Percentiles rank a stretch among this genome's conserved stretches.
Conservation (phyloP, 2,888 invertebrate genomes). For the Pristionchus maxplancki region DNA sequence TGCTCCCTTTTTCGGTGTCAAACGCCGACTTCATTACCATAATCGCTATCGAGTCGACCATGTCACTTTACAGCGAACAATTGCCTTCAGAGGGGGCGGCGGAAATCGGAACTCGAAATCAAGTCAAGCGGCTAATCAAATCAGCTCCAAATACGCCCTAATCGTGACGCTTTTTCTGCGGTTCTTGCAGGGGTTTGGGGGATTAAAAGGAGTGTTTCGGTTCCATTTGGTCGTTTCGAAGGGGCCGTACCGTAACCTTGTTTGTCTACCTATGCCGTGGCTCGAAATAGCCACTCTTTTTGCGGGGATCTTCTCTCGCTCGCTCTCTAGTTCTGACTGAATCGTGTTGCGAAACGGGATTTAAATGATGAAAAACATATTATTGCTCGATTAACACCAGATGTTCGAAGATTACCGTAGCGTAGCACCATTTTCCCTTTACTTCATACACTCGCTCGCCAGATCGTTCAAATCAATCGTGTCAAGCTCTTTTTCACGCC, state of each 20-base stretch:
- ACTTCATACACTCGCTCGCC: background rate
- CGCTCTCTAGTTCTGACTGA: too few relatives aligned
- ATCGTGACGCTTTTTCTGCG: background rate
- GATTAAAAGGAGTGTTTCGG: background rate
- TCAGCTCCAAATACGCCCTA: background rate
- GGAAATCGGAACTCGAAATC: background rate
- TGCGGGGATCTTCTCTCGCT: too few relatives aligned
- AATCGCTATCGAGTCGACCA: background rate
- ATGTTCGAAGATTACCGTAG: background rate
- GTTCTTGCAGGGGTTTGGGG: background rate
- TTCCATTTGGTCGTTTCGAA: background rate
- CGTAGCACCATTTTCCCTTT: background rate
- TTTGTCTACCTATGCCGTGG: background rate
- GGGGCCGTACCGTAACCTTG: background rate
- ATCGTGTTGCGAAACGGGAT: background rate
- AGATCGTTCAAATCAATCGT: too few relatives aligned
- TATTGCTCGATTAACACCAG: background rate
- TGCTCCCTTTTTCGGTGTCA: background rate
- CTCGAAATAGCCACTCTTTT: background rate
- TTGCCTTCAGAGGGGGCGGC: background rate
- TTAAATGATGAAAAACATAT: background rate
- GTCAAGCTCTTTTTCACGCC: too few relatives aligned
- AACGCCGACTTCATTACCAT: background rate
- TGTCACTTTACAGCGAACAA: background rate
- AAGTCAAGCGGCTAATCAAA: constrained; percentile 28